Percentiles rank a stretch among this genome's conserved stretches.
Conservation (phyloP, 2,113 vertebrate genomes). For the Sinosuthora webbiana region DNA sequence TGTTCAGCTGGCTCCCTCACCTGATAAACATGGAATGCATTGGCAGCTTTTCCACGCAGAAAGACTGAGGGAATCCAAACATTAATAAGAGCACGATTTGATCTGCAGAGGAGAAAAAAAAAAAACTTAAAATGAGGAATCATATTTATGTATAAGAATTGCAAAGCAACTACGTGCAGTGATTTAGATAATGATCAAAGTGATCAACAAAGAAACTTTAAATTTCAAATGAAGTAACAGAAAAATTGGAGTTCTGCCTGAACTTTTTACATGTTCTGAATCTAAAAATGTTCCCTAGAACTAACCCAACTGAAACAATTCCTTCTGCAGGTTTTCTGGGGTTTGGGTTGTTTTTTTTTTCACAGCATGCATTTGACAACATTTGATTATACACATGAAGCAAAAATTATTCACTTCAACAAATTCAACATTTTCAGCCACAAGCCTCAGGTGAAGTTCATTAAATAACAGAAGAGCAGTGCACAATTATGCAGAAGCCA, state of each 20-base stretch:
- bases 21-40: slow-evolving; percentile 97
- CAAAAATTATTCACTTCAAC: neutral
- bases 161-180: neutral
- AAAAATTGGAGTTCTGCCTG: neutral
- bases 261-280: neutral
- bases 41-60: slow-evolving; percentile 92
- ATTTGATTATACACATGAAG: neutral
- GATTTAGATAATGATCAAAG: neutral
- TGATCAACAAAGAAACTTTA: neutral
- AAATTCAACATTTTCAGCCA: neutral
- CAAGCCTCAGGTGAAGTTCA: neutral
- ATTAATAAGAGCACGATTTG: slow-evolving; percentile 95
- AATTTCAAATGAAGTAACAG: neutral
- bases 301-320: neutral
- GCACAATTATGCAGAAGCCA: neutral
- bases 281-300: neutral
- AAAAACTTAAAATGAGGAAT: neutral
- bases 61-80: slow-evolving; percentile 99
- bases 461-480: neutral
- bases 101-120: slow-evolving; percentile 74
- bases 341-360: neutral
- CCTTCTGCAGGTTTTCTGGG: neutral
- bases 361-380: neutral
- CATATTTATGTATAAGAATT: neutral
- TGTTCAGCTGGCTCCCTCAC: slow-evolving; percentile 60